Evolutionary conservation across 2,113 vertebrate genomes (phyloP), one percentile per base, ranked within the genome.

Genomic region (Pithys albifrons): DNA sequence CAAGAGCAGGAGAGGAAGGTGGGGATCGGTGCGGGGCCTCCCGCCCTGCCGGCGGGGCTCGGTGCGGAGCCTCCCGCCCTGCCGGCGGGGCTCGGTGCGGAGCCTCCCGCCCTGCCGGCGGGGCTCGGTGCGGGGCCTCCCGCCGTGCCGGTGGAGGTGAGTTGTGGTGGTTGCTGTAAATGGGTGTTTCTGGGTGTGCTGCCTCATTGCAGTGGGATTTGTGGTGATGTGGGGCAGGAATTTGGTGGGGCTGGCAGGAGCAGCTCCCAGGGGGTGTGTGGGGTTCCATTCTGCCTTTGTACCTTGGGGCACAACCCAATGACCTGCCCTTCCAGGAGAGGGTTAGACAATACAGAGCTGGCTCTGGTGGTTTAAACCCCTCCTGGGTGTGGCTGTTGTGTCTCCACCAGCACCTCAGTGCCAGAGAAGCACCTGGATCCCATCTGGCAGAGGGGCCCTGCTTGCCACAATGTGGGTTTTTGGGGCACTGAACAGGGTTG

Each of bases 141-240:
- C 6, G 12, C 3, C 3, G 0, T 19, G 37, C 0, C 13, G 22
- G 78, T 85, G 59, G 18, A 46, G 74, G 49, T 35, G 61, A 29
- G n/a, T 46, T n/a, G 8, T 1, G 61, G 75, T 23, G 0, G 18
- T 51, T 5, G 62, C 19, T 2, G 59, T 27, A 3, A 1, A 1
- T 4, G 45, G 25, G 2, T 0, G 3, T 1, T 59, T 27, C 9
- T 2, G 74, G n/a, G 0, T 0, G 2, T 0, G 20, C 9, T 28
- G 37, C 59, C 37, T 39, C 25, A 3, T 1, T 15, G 28, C 3
- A 3, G 2, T 5, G 48, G 20, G 46, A 1, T 61, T 24, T 4
- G 6, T 7, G 54, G 43, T 19, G 43, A 1, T 27, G 37, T 2
- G 29, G 27, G 16, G 64, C 25, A 16, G 74, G 66, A 35, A n/a